Evolutionary conservation across 2,113 vertebrate species (phyloP).

Genomic region (Aldabrachelys gigantea): DNA sequence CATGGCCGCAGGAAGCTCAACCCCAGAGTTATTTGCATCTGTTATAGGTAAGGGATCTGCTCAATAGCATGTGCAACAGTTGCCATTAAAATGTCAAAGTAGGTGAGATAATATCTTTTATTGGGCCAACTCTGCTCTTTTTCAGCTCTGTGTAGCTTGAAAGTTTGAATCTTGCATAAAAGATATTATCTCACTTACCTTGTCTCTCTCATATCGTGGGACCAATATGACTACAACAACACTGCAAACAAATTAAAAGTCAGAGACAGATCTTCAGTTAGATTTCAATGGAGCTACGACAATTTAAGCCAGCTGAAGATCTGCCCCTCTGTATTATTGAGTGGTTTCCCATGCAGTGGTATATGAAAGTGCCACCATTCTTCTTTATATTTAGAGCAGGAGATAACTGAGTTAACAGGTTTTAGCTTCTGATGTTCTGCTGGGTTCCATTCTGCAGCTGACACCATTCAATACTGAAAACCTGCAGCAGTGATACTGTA

Average conservation of each 20-base stretch:
- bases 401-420: neutral
- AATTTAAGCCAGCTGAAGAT: neutral
- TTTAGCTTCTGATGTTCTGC: neutral
- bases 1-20: slow-evolving; percentile 99
- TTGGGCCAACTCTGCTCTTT: neutral
- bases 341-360: neutral
- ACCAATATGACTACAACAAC: neutral
- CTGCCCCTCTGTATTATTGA: neutral
- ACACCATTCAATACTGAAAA: slow-evolving; percentile 60
- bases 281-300: neutral
- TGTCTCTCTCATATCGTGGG: neutral
- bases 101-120: neutral
- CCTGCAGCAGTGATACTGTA: neutral
- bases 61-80: neutral
- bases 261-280: neutral
- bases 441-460: neutral
- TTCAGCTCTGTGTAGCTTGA: neutral
- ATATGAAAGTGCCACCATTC: slow-evolving; percentile 19
- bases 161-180: neutral
- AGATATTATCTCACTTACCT: neutral
- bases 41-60: slow-evolving; percentile 87
- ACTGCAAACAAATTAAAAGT: neutral
- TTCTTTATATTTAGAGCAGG: slow-evolving; percentile 30
- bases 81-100: slow-evolving; percentile 9
- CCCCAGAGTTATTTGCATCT: slow-evolving; percentile 96